These are phyloP conservation scores for Hafferia zeledoni DNA, from an alignment of 2,797 vertebrate genomes.

Conservation along the genomic window DNA sequence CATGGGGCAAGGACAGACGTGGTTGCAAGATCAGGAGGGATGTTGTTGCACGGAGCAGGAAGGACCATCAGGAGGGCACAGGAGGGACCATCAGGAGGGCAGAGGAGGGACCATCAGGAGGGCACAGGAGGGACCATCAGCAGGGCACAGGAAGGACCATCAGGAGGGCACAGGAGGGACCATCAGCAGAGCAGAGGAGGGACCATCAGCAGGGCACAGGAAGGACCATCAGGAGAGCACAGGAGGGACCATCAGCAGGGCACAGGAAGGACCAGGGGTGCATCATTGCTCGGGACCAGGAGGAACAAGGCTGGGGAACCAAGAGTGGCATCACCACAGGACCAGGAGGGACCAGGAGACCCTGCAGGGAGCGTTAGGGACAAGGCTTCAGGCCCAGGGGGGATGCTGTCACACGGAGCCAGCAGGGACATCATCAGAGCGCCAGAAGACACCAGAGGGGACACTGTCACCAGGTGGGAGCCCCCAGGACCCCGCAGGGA, in stretches of 20 bases:
- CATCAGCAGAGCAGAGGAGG: no score
- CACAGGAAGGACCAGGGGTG: no score
- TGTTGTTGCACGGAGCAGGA: neutral
- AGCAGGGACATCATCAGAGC: neutral
- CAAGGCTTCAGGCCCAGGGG: neutral
- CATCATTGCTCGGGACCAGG: neutral
- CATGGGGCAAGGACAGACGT: neutral
- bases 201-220: no score
- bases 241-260: no score
- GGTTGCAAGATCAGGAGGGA: neutral
- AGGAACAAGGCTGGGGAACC: neutral
- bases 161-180: no score
- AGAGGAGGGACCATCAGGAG: no score
- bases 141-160: no score
- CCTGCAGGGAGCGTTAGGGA: neutral
- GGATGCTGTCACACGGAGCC: accelerated
- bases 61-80: no score
- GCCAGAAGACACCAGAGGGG: neutral
- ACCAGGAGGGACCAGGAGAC: neutral
- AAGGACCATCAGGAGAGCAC: no score
- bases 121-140: no score
- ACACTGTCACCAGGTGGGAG: neutral
- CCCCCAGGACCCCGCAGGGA: neutral
- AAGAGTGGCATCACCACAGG: neutral
- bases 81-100: no score